Evolutionary conservation across 1,140 invertebrate genomes (phyloP), one percentile per base, ranked within the genome.

Genomic region (Achroia grisella): DNA sequence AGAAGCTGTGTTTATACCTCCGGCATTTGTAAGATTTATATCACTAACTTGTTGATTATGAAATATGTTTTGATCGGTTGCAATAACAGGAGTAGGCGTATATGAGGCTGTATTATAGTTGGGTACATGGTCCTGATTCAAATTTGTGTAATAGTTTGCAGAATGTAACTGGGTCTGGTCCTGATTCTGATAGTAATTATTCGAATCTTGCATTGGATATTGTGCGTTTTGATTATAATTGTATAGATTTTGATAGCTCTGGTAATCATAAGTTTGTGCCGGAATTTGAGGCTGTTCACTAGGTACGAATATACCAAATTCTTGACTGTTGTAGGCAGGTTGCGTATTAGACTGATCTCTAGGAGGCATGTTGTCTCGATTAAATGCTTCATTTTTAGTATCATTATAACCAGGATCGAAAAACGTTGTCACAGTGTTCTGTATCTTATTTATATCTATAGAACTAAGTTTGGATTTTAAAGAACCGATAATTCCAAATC

Each of bases 381-480:
- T 49, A 33, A 13, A 42, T 13, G 15, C 35, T 8, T 68, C 56
- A 9, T 56, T 43, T 52, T 69, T 63, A 14, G 36, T 35, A 23
- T 64, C 55, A 57, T 83, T 82, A 40, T 80, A 77, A 32, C 56
- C 62, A 1, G 83, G 80, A 55, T 86, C 82, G 17, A 87, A 87
- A 47, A 87, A 86, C 4, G 82, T 82, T 1, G 80, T 85, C 3
- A 87, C 80, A 6, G 54, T 77, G 62, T 71, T 82, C 62, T 86
- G 80, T n/a, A 86, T 71, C 51, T 82, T 86, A 56, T 77, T 76
- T 10, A 85, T 79, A 57, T 82, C 77, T 23, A 87, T 64, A 15
- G 75, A 72, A 34, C 70, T 72, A 0, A 84, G 53, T 55, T 85
- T 85, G 27, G 78, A 81, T 67, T 83, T 85, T 13, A 85, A 59